Evolutionary conservation across 2,113 vertebrate genomes (phyloP).

Genomic region (Pampusana beccarii): DNA sequence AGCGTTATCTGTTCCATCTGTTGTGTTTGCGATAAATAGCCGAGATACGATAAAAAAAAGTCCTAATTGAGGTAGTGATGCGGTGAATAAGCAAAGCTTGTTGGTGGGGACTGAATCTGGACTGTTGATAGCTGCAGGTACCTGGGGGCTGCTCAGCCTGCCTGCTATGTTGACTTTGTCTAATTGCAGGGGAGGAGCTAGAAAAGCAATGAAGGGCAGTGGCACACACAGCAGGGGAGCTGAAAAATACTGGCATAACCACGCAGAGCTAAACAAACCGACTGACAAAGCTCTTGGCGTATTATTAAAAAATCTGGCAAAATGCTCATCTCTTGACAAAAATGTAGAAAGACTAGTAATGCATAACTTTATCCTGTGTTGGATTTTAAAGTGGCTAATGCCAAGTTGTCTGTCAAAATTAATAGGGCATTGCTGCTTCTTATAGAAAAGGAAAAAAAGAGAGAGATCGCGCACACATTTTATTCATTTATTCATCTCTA

Average conservation of each 20-base stretch:
- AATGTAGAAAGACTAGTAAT: conserved; percentile 73
- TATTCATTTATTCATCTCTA: conserved; percentile 79
- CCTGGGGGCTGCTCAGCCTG: conserved; percentile 79
- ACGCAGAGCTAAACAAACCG: conserved; percentile 70
- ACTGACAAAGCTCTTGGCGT: conserved; percentile 75
- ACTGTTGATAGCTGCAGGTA: conserved; percentile 82
- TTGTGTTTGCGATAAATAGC: conserved; percentile 73
- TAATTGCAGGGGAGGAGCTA: conserved; percentile 98
- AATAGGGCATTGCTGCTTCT: conserved; percentile 77
- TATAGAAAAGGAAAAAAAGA: conserved; percentile 64
- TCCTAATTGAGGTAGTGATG: conserved; percentile 73
- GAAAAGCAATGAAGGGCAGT: conserved; percentile 70
- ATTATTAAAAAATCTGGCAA: conserved; percentile 78
- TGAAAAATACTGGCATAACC: conserved; percentile 70
- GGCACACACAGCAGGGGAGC: conserved; percentile 76
- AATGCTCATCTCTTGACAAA: conserved; percentile 76
- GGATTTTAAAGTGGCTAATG: conserved; percentile 77
- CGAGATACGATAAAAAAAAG: conserved; percentile 56
- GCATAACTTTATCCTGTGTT: conserved; percentile 78
- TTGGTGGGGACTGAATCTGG: conserved; percentile 55
- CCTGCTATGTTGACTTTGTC: conserved; percentile 93
- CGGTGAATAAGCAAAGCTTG: conserved; percentile 69
- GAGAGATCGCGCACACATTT: conserved; percentile 20
- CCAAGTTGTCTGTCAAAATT: conserved; percentile 84
- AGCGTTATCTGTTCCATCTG: conserved; percentile 75